Evolutionary conservation across 1,140 invertebrate species (phyloP), one percentile per base, ranked within the genome.

Genomic region (Camponotus vicinus): DNA sequence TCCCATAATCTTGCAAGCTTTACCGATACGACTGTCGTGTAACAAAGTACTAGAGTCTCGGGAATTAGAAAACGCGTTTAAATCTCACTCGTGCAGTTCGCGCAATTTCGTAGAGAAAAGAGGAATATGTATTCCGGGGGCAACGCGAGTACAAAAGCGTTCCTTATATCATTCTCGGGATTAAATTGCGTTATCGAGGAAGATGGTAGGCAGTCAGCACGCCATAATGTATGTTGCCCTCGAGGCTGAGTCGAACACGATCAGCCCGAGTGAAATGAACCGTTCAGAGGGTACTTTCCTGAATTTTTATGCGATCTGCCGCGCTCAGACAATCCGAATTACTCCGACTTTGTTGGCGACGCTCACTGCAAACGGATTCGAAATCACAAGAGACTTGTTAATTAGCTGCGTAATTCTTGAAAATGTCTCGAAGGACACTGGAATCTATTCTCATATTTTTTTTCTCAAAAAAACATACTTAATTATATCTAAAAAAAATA

Each of bases 201-300:
- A 63, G 85, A 86, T 86, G 66, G 77, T 71, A 82, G 66, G 77
- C 34, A 82, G 85, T 86, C 85, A 70, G 77, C 85, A 61, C 66
- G 42, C 55, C 66, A 82, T 86, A 86, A 86, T 82, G 66, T 86
- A 86, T 86, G 77, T 86, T 82, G 77, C 85, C 85, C 85, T 82
- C 77, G 77, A 86, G 85, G 85, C 77, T 71, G 77, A 71, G 66
- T 69, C 55, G 77, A 86, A 80, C 84, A 86, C 84, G 84, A 86
- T 86, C 84, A 80, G 76, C 55, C 7, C 55, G 55, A 69, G 76
- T 86, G 84, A 86, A 86, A 86, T 86, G 84, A 86, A 86, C 84
- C 84, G 84, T 86, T 86, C 77, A 69, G 55, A 63, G 52, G 55
- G 66, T 70, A 86, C 84, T 86, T 80, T 64, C 55, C 52, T 80